These are phyloP conservation scores for Ptilodon capucinus DNA, from an alignment of 2,888 invertebrate genomes.

Conservation along the genomic window DNA sequence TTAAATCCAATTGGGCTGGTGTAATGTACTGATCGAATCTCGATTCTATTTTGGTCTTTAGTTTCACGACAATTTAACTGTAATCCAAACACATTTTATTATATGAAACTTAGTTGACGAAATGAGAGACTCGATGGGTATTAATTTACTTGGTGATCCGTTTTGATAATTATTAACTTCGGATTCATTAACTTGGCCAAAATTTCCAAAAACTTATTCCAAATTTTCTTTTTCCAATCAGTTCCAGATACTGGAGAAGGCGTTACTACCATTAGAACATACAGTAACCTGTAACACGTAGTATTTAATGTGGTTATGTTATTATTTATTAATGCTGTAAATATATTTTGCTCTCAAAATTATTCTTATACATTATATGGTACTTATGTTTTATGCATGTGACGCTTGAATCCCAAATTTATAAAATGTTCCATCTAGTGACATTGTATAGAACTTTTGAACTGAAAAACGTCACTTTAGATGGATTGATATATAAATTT, in stretches of 20 bases:
- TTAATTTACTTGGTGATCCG: neutral
- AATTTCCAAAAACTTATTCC: slow-evolving; percentile 19
- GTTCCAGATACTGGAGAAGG: slow-evolving; percentile 73
- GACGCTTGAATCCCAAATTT: slow-evolving; percentile 2
- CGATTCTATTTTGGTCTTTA: neutral
- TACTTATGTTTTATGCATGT: slow-evolving; percentile 23
- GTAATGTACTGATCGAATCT: neutral
- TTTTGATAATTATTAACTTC: neutral
- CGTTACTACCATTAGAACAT: slow-evolving; percentile 63
- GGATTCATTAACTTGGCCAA: slow-evolving; percentile 4
- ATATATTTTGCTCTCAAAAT: slow-evolving; percentile 43
- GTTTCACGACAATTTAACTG: neutral
- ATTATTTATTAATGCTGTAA: slow-evolving; percentile 37
- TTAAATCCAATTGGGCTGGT: neutral
- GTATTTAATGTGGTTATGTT: slow-evolving; percentile 13
- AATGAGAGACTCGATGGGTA: neutral
- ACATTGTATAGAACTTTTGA: too few species aligned
- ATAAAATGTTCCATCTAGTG: too few species aligned
- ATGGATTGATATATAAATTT: slow-evolving; percentile 7
- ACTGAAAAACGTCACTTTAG: too few species aligned
- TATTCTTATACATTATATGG: slow-evolving; percentile 18
- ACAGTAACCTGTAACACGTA: neutral
- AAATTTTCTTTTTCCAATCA: slow-evolving; percentile 39
- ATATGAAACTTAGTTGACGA: neutral
- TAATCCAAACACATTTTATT: too few species aligned